Conservation (phyloP, 2,113 vertebrate genomes). For the Hystrix cristata region DNA sequence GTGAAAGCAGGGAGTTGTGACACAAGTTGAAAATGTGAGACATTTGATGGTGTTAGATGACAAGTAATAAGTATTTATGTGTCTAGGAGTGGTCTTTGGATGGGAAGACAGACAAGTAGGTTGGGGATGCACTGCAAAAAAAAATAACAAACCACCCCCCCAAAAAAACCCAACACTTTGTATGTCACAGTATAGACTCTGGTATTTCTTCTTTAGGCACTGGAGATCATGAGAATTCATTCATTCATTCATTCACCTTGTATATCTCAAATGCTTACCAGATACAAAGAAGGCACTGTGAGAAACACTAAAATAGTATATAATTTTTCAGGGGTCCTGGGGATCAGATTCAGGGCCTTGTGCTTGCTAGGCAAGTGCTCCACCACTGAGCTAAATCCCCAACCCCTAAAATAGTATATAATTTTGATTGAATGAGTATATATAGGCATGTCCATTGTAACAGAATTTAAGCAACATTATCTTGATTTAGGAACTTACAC, state of each 20-base stretch:
- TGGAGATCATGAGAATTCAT: background rate
- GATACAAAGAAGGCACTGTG: background rate
- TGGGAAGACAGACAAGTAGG: background rate
- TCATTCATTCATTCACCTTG: background rate
- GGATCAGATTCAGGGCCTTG: no score
- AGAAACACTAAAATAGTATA: background rate
- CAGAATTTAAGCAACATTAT: background rate
- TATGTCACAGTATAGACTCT: background rate
- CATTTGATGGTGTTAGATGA: background rate
- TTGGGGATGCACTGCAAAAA: background rate
- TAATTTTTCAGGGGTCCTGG: background rate
- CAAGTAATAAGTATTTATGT: background rate
- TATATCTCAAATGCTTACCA: background rate
- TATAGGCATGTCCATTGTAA: background rate
- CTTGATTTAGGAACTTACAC: background rate
- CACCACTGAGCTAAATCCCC: no score
- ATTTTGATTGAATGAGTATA: background rate
- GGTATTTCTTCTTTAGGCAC: background rate
- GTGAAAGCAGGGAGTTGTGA: conserved; percentile 40
- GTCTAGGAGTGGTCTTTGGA: background rate
- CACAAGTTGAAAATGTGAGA: conserved; percentile 12
- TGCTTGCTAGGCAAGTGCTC: no score
- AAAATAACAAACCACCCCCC: no score
- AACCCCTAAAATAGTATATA: background rate
- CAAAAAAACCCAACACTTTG: background rate